phyloP scores from a whole-genome alignment of 2,797 vertebrate species.

The Garrulus glandarius region DNA sequence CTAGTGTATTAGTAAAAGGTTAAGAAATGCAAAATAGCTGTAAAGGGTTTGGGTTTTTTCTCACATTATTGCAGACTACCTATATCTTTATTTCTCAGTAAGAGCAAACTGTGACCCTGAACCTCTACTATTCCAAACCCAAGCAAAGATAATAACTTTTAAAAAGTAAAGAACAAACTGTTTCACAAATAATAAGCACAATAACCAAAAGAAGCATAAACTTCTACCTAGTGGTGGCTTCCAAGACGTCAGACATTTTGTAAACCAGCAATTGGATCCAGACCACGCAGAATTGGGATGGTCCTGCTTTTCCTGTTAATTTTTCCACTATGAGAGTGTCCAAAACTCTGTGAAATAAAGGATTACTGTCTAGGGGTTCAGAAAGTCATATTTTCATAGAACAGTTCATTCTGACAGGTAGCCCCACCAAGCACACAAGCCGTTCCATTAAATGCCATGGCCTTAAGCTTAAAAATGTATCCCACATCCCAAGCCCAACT shows the following conservation, averaged over 20 bases:
- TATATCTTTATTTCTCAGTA: background rate
- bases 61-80: background rate
- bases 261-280: background rate
- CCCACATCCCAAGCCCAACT: background rate
- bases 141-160: background rate
- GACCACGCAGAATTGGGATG: background rate
- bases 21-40: background rate
- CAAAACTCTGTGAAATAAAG: constrained; percentile 48
- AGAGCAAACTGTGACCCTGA: background rate
- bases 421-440: background rate
- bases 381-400: background rate
- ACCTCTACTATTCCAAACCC: background rate
- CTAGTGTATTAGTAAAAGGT: background rate
- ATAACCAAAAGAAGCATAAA: background rate
- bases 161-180: background rate
- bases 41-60: background rate
- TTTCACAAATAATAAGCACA: background rate
- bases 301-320: constrained; percentile 31
- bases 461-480: background rate
- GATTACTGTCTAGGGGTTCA: constrained; percentile 22
- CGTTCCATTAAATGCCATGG: background rate
- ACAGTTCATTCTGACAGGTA: constrained; percentile 17
- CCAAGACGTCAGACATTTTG: background rate
- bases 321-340: constrained; percentile 17
- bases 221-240: background rate